Evolutionary conservation across 2,888 invertebrate species (phyloP).

Genomic region (Lissocephala sabroskyi): DNA sequence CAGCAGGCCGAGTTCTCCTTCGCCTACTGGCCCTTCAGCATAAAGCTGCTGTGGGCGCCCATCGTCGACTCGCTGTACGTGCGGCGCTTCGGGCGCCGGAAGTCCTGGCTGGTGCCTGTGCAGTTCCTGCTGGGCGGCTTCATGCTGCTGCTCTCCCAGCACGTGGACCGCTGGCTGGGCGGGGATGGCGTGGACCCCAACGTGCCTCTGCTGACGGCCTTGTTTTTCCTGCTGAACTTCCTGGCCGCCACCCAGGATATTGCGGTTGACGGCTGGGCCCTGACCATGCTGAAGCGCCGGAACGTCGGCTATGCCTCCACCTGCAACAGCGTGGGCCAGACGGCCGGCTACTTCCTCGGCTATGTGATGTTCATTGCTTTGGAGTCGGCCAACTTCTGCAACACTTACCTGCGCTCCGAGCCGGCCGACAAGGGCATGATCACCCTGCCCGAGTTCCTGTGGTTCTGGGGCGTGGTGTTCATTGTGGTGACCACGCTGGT

Average conservation of each 20-base stretch:
- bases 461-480: slow-evolving; percentile 96
- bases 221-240: slow-evolving; percentile 95
- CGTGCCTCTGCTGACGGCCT: slow-evolving; percentile 83
- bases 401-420: slow-evolving; percentile 85
- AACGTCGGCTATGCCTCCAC: slow-evolving; percentile 99
- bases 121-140: slow-evolving; percentile 93
- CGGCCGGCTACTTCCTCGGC: slow-evolving; percentile 96
- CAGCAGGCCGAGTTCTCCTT: slow-evolving; percentile 97
- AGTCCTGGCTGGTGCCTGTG: slow-evolving; percentile 95
- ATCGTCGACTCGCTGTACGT: slow-evolving; percentile 95
- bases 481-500: slow-evolving; percentile 91
- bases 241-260: slow-evolving; percentile 99
- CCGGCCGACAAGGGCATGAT: slow-evolving; percentile 83
- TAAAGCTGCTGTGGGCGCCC: slow-evolving; percentile 98
- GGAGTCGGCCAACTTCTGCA: slow-evolving; percentile 97
- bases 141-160: slow-evolving; percentile 88
- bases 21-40: slow-evolving; percentile 91
- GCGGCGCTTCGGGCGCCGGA: slow-evolving; percentile 89
- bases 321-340: slow-evolving; percentile 98
- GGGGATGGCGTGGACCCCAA: slow-evolving; percentile 76
- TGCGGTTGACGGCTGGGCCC: slow-evolving; percentile 99
- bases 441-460: slow-evolving; percentile 86
- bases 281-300: slow-evolving; percentile 97
- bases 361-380: slow-evolving; percentile 97
- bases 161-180: slow-evolving; percentile 85